Percentiles rank a stretch among this genome's conserved stretches.
phyloP scores from a whole-genome alignment of 2,113 vertebrate species.

The Pao palembangensis region DNA sequence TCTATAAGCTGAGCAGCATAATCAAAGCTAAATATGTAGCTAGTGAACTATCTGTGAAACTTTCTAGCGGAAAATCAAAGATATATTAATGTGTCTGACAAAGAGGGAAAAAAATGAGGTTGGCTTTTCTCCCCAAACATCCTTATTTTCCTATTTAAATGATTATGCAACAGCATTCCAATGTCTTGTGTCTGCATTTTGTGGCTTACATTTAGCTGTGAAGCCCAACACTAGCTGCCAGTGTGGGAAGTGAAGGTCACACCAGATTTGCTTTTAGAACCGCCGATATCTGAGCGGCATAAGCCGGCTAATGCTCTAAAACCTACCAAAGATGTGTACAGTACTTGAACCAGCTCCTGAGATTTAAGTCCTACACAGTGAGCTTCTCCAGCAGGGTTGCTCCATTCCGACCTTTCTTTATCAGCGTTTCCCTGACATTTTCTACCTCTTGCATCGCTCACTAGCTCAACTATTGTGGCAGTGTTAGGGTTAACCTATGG shows the following conservation, averaged over 20 bases:
- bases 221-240: slow-evolving; percentile 8
- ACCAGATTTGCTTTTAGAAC: no score
- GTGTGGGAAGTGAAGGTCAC: slow-evolving; percentile 11
- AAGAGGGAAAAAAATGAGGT: slow-evolving; percentile 48
- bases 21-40: slow-evolving; percentile 15
- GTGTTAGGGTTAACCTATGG: no score
- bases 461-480: no score
- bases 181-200: slow-evolving; percentile 6
- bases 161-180: slow-evolving; percentile 5
- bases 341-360: slow-evolving; percentile 27
- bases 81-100: slow-evolving; percentile 40
- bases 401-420: no score
- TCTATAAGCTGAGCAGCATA: slow-evolving; percentile 34
- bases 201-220: slow-evolving; percentile 10
- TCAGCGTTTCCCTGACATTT: no score
- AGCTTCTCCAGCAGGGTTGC: no score
- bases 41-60: slow-evolving; percentile 10
- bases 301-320: slow-evolving; percentile 5
- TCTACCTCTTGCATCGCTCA: no score
- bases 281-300: no score
- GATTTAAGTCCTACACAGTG: not conserved
- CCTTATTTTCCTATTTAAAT: slow-evolving; percentile 22
- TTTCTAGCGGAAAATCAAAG: slow-evolving; percentile 31
- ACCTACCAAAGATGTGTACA: not conserved
- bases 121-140: slow-evolving; percentile 25